Evolutionary conservation across 1,140 invertebrate species (phyloP), one percentile per base, ranked within the genome.

Genomic region (Propsilocerus akamusi): DNA sequence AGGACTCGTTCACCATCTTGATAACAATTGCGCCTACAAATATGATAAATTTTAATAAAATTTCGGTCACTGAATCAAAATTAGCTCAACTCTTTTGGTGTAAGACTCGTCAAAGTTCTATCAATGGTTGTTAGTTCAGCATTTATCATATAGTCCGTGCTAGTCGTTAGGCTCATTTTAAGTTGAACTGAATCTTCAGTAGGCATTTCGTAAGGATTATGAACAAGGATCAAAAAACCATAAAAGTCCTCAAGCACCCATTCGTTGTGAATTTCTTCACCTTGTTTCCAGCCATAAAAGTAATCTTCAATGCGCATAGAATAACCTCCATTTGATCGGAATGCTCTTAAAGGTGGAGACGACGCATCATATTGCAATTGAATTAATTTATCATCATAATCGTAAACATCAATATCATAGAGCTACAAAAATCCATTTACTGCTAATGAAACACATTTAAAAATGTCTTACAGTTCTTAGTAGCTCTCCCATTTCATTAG

Each of bases 1-100:
- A 82, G 62, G 46, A 68, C 66, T 20, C 75, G 70, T 57, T 81
- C 78, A 30, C 64, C 65, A 30, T 72, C 68, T 53, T 80, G 78
- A 61, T 69, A 78, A 51, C 78, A 81, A 51, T 77, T 72, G 2
- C 77, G 70, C 56, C 34, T 41, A 10, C 5, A 41, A 41, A 37
- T 11, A 8, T 30, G 10, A 30, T n/a, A n/a, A n/a, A n/a, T n/a
- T n/a, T n/a, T n/a, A n/a, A n/a, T n/a, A n/a, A n/a, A n/a, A n/a
- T n/a, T n/a, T n/a, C n/a, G n/a, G n/a, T n/a, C n/a, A n/a, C n/a
- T n/a, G n/a, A n/a, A n/a, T n/a, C n/a, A n/a, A n/a, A n/a, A n/a
- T n/a, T n/a, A n/a, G n/a, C n/a, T n/a, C n/a, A n/a, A n/a, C 28
- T 30, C 28, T 2, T 30, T 2, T 3, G 28, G 28, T 3, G 10